These are phyloP conservation scores for Crocodylus rhombifer DNA, from an alignment of 2,797 vertebrate genomes.

Conservation along the genomic window DNA sequence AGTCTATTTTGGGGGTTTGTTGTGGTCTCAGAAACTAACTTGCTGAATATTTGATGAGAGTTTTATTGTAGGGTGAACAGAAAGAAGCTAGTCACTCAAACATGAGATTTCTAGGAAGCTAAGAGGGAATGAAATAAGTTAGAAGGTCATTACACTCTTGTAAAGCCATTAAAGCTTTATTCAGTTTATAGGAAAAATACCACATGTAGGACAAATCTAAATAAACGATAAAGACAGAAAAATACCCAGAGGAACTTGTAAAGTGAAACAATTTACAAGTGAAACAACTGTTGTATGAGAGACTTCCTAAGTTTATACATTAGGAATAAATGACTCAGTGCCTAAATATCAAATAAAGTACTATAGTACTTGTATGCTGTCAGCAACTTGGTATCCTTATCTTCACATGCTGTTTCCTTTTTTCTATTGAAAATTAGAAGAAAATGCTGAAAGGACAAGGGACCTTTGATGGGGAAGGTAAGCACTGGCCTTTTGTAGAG, in stretches of 20 bases:
- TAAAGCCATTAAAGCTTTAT: background rate
- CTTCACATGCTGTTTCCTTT: conserved; percentile 32
- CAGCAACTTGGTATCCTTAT: conserved; percentile 25
- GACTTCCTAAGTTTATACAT: background rate
- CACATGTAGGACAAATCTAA: fast-evolving
- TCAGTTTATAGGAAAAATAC: background rate
- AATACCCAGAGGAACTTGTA: background rate
- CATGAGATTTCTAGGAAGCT: background rate
- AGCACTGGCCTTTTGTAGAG: conserved; percentile 64
- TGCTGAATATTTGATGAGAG: background rate
- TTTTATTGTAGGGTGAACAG: background rate
- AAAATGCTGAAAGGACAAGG: conserved; percentile 88
- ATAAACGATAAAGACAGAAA: background rate
- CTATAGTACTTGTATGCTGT: background rate
- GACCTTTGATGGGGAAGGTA: conserved; percentile 96
- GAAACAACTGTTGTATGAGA: background rate
- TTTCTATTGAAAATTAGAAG: conserved; percentile 80
- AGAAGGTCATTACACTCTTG: background rate
- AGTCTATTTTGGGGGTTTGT: conserved; percentile 34
- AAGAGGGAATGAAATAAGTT: background rate
- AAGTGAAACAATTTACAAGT: background rate
- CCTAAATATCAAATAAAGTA: background rate
- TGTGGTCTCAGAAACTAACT: conserved; percentile 26
- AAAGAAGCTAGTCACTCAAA: background rate
- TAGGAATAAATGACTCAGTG: background rate